Base-by-base conservation (phyloP, 2,888 invertebrate genomes). In the Tethea ocularis region DNA sequence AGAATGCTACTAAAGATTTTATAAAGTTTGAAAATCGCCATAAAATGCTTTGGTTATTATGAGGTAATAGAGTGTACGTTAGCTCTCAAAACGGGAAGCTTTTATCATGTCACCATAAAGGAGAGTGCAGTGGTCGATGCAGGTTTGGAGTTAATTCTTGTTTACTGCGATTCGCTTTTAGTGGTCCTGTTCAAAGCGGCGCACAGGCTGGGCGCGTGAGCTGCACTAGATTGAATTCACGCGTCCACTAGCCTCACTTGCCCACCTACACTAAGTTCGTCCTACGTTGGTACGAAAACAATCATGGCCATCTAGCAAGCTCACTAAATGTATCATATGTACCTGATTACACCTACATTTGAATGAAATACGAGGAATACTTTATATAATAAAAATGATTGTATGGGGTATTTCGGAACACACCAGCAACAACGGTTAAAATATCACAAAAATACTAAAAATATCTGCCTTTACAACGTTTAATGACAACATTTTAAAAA, bases 161-260 rank as follows among this genome's bases (percentile, higher is more conserved):
- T 91, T 92, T 91, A 92, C 89, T 87, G 84, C 89, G 84, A 87
- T 81, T 86, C 87, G 89, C 88, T 91, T 91, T 92, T 91, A 91
- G 88, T 88, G 86, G 82, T 78, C 69, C 75, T 87, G 86, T 85
- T 83, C 80, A 77, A 80, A 83, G 80, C 81, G 72, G 62, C 67
- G 66, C 63, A 66, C 59, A 59, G 61, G 60, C 55, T 57, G 70
- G 67, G 67, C 78, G 82, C 82, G 78, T 80, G 80, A 81, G 77
- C 77, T 65, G 57, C 62, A 62, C 76, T 69, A 79, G 80, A 85
- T 80, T 78, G 78, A 80, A 83, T 76, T 72, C 72, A 74, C 74
- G 69, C 71, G 69, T 68, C 63, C 68, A 60, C 61, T 57, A 62
- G 58, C 65, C 63, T 58, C 51, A 61, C 20, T 52, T 24, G 58